These are phyloP conservation scores for Cantharis nigra DNA, from an alignment of 2,888 invertebrate species.

Conservation along the genomic window DNA sequence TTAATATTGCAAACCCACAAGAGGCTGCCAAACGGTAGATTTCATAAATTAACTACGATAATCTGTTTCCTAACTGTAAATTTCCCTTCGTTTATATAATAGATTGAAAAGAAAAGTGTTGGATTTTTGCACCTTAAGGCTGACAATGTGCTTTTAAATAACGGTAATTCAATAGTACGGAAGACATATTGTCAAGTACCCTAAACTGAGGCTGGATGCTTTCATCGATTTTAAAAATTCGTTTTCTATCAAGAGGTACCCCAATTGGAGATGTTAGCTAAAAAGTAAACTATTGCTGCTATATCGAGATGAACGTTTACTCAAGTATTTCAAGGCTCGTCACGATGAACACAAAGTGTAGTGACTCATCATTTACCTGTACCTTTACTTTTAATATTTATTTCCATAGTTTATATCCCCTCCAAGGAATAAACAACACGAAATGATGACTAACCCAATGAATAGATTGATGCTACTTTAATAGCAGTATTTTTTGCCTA, in stretches of 20 bases:
- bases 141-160: not conserved
- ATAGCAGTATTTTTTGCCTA: not conserved
- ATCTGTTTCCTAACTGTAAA: not conserved
- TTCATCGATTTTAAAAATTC: not conserved
- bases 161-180: not conserved
- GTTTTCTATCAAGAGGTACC: not conserved
- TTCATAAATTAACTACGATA: not conserved
- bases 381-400: slow-evolving; percentile 6
- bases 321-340: not conserved
- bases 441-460: slow-evolving; percentile 11
- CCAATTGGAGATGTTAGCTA: not conserved
- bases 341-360: not conserved
- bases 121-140: not conserved
- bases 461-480: slow-evolving; percentile 10
- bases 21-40: not conserved
- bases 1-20: not conserved
- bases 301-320: not conserved
- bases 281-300: not conserved
- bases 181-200: not conserved
- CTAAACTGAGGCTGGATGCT: not conserved
- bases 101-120: not conserved
- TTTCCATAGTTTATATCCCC: not conserved
- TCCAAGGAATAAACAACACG: slow-evolving; percentile 6
- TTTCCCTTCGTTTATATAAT: not conserved
- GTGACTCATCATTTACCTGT: slow-evolving; percentile 9